A percentile compares a stretch with the other conserved stretches of the same genome.
Conservation (phyloP, 1,140 invertebrate species). For the Rhyzopertha dominica region DNA sequence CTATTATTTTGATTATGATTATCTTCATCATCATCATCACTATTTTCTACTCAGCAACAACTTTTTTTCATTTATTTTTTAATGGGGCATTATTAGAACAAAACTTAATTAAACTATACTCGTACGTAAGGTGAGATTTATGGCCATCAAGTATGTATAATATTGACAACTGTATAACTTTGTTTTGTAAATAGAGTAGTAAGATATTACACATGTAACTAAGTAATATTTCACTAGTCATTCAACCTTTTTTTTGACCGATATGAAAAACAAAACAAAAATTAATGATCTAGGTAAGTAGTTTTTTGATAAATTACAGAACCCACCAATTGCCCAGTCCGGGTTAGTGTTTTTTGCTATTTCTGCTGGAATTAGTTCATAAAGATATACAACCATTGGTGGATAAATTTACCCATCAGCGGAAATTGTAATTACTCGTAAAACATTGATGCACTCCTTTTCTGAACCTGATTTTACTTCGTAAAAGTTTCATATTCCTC, state of each 20-base stretch:
- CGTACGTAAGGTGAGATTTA: conserved; percentile 27
- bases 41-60: conserved; percentile 7
- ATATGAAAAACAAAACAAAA: conserved; percentile 9
- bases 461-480: conserved; percentile 20
- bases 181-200: conserved; percentile 14
- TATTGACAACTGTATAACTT: conserved; percentile 23
- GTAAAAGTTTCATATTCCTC: conserved; percentile 6
- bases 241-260: conserved; percentile 18
- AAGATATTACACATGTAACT: conserved; percentile 18
- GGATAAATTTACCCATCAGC: conserved; percentile 38
- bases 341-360: conserved; percentile 32
- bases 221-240: conserved; percentile 16
- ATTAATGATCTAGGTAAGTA: background rate
- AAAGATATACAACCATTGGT: conserved; percentile 42
- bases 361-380: conserved; percentile 25
- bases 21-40: too few species aligned
- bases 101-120: conserved; percentile 14
- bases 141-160: conserved; percentile 35
- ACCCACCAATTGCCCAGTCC: conserved; percentile 17
- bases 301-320: conserved; percentile 2
- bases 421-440: conserved; percentile 42
- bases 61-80: conserved; percentile 16
- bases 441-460: conserved; percentile 42
- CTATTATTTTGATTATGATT: too few species aligned
- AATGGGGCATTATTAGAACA: conserved; percentile 6